Evolutionary conservation across 1,140 invertebrate genomes (phyloP).

Genomic region (Drosophila persimilis): DNA sequence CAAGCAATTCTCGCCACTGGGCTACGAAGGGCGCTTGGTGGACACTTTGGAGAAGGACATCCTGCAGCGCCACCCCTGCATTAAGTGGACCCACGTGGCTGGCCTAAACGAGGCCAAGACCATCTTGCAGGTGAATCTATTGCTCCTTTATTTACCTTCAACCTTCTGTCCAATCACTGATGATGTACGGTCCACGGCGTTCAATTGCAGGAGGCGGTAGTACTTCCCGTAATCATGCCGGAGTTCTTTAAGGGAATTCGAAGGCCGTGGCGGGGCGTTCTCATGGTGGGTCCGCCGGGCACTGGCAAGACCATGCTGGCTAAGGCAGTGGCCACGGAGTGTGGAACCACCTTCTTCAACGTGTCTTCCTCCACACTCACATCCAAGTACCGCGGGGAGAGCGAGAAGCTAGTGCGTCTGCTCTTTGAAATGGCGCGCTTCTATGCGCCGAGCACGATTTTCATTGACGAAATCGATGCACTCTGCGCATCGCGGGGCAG

Average conservation of each 20-base stretch:
- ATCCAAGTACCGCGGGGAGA: conserved; percentile 99
- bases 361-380: conserved; percentile 98
- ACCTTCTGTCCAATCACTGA: too few species aligned
- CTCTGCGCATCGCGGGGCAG: conserved; percentile 97
- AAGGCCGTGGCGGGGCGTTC: conserved; percentile 94
- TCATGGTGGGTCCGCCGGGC: conserved; percentile 87
- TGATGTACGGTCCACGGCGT: too few species aligned
- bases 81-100: conserved; percentile 98
- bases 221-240: conserved; percentile 98
- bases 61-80: conserved; percentile 97
- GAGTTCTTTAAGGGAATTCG: conserved; percentile 98
- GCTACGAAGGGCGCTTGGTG: conserved; percentile 91
- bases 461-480: conserved; percentile 99
- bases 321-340: conserved; percentile 99
- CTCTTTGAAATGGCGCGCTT: conserved; percentile 99
- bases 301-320: conserved; percentile 99
- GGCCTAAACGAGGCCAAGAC: conserved; percentile 97
- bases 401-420: conserved; percentile 98
- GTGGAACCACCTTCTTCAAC: conserved; percentile 99
- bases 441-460: conserved; percentile 99
- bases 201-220: conserved; percentile 96
- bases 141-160: neutral
- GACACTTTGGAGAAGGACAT: conserved; percentile 96
- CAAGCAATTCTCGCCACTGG: conserved; percentile 88
- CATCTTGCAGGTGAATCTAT: conserved; percentile 85